phyloP scores from a whole-genome alignment of 2,113 vertebrate genomes.

The Hylia prasina region DNA sequence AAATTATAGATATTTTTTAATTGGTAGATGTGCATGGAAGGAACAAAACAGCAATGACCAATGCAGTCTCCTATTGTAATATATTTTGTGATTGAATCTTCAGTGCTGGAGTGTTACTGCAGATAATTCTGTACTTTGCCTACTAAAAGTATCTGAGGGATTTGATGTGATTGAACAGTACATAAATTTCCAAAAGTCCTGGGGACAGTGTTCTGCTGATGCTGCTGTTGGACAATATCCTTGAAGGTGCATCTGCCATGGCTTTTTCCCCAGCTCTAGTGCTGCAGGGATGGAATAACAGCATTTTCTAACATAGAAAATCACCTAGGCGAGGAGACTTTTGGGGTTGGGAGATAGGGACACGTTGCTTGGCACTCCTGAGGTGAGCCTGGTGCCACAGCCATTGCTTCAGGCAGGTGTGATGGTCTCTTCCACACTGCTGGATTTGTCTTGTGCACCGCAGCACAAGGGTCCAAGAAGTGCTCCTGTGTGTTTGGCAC shows the following conservation, averaged over 20 bases:
- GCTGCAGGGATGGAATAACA: not conserved
- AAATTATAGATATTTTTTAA: not conserved
- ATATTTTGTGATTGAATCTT: not conserved
- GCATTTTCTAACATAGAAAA: not conserved
- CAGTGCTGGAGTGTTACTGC: not conserved
- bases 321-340: not conserved
- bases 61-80: not conserved
- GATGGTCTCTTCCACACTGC: not conserved
- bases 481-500: not conserved
- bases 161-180: constrained; percentile 20
- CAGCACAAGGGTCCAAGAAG: not conserved
- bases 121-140: constrained; percentile 1
- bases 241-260: not conserved
- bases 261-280: not conserved
- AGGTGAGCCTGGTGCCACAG: not conserved
- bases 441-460: not conserved
- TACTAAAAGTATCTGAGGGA: not conserved
- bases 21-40: not conserved
- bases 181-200: not conserved
- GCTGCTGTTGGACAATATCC: not conserved
- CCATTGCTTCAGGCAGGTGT: not conserved
- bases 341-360: not conserved
- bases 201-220: not conserved
- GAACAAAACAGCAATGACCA: not conserved
- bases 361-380: not conserved